Evolutionary conservation across 2,113 vertebrate genomes (phyloP), one percentile per base, ranked within the genome.

Genomic region (Arothron firmamentum): DNA sequence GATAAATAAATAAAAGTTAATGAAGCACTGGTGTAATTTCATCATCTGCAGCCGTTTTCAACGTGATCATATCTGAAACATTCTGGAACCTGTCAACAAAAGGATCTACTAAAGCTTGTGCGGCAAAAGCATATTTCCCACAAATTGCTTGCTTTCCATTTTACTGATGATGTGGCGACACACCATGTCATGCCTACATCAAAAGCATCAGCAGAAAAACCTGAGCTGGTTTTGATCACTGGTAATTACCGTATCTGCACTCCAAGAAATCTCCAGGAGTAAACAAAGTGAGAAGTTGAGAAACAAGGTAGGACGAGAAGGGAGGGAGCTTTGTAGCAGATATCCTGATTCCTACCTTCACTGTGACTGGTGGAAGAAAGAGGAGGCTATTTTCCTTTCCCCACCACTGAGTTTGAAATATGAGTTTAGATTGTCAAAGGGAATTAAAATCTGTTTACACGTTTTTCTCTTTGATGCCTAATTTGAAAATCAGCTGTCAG

Each of bases 381-480:
- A 82, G 62, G 76, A 85, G 83, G 89, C 85, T 83, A 80, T 83
- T 83, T 84, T 80, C 86, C 81, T 82, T 70, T 68, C 81, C 66
- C 65, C 56, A 75, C 79, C 55, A 81, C 84, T 75, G 77, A 25
- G 80, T 80, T 81, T 85, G 85, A 85, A 85, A 88, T 78, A 81
- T 80, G 87, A 83, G 69, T 88, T 90, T 85, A 75, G 89, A 88
- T 82, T 87, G 88, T 90, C 87, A 90, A 83, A 82, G 73, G 65
- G 86, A 91, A 90, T 90, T 90, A 85, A 89, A 90, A 90, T 88
- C 84, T 79, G 81, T 76, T 86, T 89, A 87, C 69, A 77, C 65
- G 76, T 78, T 80, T 52, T 15, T 52, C 21, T 23, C 79, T 77
- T 80, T 80, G 72, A 85, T 83, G 80, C 74, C 81, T 84, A 79